Evolutionary conservation across 2,113 vertebrate species (phyloP).

Genomic region (Boulengeromyrus knoepffleri): DNA sequence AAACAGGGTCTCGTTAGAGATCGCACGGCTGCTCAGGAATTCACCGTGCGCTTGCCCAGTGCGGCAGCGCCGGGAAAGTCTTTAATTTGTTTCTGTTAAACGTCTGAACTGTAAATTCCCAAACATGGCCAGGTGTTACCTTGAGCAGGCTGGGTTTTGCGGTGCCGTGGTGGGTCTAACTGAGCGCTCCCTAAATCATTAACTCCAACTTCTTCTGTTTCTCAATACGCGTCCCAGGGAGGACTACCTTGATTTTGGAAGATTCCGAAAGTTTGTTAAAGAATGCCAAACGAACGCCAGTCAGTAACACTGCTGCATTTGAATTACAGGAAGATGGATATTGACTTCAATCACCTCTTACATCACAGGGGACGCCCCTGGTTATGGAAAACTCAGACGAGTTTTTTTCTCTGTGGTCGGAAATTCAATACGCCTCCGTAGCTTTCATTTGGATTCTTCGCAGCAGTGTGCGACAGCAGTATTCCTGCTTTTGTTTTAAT

Average conservation of each 20-base stretch:
- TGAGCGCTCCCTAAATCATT: neutral
- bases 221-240: neutral
- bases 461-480: neutral
- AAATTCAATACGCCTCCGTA: neutral
- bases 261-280: neutral
- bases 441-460: neutral
- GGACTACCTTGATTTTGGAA: neutral
- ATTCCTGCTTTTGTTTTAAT: neutral
- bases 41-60: conserved; percentile 23
- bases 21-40: conserved; percentile 14
- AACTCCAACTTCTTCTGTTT: neutral
- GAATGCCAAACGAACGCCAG: neutral
- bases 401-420: neutral
- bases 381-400: neutral
- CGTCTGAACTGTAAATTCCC: conserved; percentile 51
- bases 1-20: conserved; percentile 49
- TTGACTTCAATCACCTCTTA: neutral
- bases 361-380: neutral
- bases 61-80: conserved; percentile 38
- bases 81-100: conserved; percentile 60
- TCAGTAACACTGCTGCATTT: neutral
- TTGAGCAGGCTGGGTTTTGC: neutral
- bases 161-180: neutral
- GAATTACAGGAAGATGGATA: neutral
- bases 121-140: conserved; percentile 32